Evolutionary conservation across 1,140 invertebrate genomes (phyloP).

Genomic region (Bombus polaris): DNA sequence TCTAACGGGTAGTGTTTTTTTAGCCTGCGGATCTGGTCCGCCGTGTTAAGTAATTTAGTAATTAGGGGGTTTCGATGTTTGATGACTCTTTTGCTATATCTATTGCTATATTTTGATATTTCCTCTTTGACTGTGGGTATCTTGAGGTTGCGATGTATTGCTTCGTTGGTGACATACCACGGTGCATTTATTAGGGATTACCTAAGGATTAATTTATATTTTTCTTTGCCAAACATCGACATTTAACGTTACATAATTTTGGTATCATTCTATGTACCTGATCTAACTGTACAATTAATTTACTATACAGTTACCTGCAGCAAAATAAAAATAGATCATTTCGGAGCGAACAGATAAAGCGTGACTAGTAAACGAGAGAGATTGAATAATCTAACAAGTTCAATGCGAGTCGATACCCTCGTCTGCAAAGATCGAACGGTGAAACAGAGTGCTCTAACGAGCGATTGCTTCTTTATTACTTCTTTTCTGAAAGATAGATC

Average conservation of each 20-base stretch:
- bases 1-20: too few relatives aligned
- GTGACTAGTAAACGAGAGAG: background rate
- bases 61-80: too few relatives aligned
- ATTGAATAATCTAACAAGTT: slow-evolving; percentile 27
- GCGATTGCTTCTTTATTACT: background rate
- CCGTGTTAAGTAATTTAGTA: too few relatives aligned
- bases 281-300: background rate
- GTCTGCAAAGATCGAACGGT: background rate
- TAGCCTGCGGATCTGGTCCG: too few relatives aligned
- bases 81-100: too few relatives aligned
- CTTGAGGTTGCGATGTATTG: too few relatives aligned
- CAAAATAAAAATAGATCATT: background rate
- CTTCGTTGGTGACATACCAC: too few relatives aligned
- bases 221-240: background rate
- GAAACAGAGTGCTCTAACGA: background rate
- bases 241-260: background rate
- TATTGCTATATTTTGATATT: too few relatives aligned
- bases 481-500: background rate
- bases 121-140: too few relatives aligned
- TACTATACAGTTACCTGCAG: background rate
- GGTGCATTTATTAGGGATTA: background rate
- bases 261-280: background rate
- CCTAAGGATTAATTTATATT: background rate
- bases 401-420: slow-evolving; percentile 11
- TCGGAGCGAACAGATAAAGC: background rate